Percentiles rank a stretch among this genome's conserved stretches.
Conservation (phyloP, 2,113 vertebrate genomes). For the Ptilonorhynchus violaceus region DNA sequence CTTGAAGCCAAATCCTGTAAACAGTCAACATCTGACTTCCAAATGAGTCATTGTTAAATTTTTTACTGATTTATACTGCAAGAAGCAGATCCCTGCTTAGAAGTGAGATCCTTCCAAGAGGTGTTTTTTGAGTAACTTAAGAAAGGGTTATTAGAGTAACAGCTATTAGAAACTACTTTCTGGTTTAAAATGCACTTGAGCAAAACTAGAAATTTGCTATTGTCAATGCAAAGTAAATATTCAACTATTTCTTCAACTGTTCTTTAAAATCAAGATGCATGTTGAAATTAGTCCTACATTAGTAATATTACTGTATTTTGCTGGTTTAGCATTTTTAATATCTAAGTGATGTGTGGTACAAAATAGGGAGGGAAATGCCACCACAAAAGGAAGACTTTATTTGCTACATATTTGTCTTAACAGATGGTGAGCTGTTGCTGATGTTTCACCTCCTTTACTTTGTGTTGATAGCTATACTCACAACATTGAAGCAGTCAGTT, state of each 20-base stretch:
- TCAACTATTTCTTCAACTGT: not conserved
- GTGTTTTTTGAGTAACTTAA: not conserved
- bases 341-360: not conserved
- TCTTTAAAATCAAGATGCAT: not conserved
- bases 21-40: not conserved
- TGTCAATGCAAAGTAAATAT: not conserved
- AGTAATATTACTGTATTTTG: not conserved
- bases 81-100: not conserved
- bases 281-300: not conserved
- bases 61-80: not conserved
- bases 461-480: conserved; percentile 87
- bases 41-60: not conserved
- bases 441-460: conserved; percentile 63
- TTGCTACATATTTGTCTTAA: conserved; percentile 28
- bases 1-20: not conserved
- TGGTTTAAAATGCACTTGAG: not conserved
- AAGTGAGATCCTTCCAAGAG: not conserved
- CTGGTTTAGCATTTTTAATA: not conserved
- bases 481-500: conserved; percentile 96
- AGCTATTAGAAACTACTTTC: not conserved
- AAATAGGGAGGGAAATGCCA: not conserved
- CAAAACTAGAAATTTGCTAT: not conserved
- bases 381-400: conserved; percentile 33
- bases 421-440: conserved; percentile 36
- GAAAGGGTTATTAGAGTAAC: not conserved